Evolutionary conservation across 2,113 vertebrate genomes (phyloP), one percentile per base, ranked within the genome.

Genomic region (Alouatta palliata): DNA sequence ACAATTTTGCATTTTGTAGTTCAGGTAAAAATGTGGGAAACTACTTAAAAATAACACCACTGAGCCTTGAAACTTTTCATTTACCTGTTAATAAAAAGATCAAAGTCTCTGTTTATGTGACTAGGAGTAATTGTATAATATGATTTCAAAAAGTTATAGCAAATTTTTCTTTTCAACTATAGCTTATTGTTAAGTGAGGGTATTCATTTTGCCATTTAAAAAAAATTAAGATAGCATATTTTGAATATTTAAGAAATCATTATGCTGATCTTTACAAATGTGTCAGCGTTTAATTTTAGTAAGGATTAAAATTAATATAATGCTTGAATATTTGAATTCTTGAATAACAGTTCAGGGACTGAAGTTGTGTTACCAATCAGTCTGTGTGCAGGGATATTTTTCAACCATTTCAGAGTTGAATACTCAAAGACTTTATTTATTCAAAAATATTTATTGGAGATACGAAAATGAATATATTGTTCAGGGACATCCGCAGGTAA

Each of bases 311-410:
- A 73, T 76, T 89, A 89, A 87, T 64, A 11, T 43, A 70, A 35
- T 73, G 91, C 64, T 96, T 97, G 45, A 91, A 47, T 89, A 94
- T 92, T 87, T 96, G 25, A 92, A 88, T 11, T 88, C 7, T 54
- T 94, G 52, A 94, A 91, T 77, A 95, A 85, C 17, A 92, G 7
- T 20, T 61, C 75, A 70, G 40, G 9, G 84, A 83, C 32, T 52
- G 64, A 90, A 96, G 40, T 58, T 81, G 54, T 54, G 4, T 49
- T 58, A 45, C 91, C 82, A 97, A 52, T 9, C 54, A 95, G 7
- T 80, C 68, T 96, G 9, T 83, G 6, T 40, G 23, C 75, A 86
- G 8, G 47, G 13, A 52, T 61, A 88, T 61, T 90, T 94, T 90
- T 79, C 35, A 87, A 4, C 87, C 43, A 66, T 61, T 8, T 87